These are phyloP conservation scores for Caenorhabditis panamensis DNA, from an alignment of 2,888 invertebrate genomes.

Conservation along the genomic window DNA sequence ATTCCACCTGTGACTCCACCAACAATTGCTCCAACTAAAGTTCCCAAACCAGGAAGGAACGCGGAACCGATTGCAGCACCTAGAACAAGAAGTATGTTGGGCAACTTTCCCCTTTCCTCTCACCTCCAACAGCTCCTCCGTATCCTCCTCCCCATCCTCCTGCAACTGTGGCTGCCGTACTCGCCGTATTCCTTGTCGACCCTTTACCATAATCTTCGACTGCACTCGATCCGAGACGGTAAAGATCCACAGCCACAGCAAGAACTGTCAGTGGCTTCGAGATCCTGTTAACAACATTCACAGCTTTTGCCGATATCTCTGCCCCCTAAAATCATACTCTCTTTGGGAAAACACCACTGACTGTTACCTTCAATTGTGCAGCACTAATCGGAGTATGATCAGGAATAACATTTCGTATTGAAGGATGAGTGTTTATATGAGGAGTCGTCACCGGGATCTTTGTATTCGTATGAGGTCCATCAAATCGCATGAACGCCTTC, in stretches of 20 bases:
- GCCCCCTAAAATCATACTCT: not conserved
- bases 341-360: no score
- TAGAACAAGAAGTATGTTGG: not conserved
- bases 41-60: not conserved
- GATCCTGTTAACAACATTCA: not conserved
- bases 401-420: not conserved
- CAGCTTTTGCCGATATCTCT: not conserved
- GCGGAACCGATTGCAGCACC: not conserved
- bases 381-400: not conserved
- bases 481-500: not conserved
- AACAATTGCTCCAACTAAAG: not conserved
- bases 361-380: not conserved
- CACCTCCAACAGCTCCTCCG: not conserved
- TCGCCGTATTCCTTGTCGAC: not conserved
- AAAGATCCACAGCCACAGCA: not conserved
- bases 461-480: not conserved
- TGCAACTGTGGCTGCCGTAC: not conserved
- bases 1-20: not conserved
- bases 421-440: not conserved
- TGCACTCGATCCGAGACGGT: not conserved
- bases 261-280: not conserved
- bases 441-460: not conserved
- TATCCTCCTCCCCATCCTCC: not conserved
- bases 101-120: not conserved
- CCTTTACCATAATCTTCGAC: not conserved